phyloP scores from a whole-genome alignment of 1,140 invertebrate genomes.

The Drosophila ercepeae region DNA sequence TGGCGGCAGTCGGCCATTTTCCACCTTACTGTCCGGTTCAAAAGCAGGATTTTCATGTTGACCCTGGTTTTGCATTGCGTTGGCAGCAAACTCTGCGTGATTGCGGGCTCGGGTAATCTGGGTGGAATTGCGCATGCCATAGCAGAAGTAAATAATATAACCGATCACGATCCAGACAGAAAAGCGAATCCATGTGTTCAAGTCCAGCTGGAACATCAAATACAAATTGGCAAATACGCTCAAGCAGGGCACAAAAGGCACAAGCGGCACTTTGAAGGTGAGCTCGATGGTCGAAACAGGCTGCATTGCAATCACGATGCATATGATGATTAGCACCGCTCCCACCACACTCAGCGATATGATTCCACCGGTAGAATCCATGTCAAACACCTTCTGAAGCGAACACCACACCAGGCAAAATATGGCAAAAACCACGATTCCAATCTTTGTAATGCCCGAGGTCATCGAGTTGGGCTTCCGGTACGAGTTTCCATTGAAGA shows the following conservation, averaged over 20 bases:
- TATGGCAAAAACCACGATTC: constrained; percentile 84
- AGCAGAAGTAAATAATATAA: constrained; percentile 86
- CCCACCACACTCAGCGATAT: constrained; percentile 66
- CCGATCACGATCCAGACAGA: constrained; percentile 91
- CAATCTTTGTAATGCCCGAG: constrained; percentile 86
- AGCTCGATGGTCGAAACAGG: constrained; percentile 70
- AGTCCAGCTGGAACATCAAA: constrained; percentile 93
- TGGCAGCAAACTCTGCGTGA: constrained; percentile 57
- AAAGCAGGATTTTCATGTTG: constrained; percentile 73
- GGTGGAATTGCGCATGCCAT: constrained; percentile 85
- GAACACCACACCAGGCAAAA: constrained; percentile 66
- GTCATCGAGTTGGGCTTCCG: constrained; percentile 86
- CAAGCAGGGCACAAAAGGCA: constrained; percentile 92
- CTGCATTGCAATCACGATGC: constrained; percentile 72
- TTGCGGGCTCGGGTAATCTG: constrained; percentile 70
- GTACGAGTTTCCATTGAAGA: constrained; percentile 86
- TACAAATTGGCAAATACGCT: constrained; percentile 94
- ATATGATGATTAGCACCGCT: constrained; percentile 59
- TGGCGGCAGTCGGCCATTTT: constrained; percentile 45
- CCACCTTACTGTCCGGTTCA: constrained; percentile 73
- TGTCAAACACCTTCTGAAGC: constrained; percentile 47
- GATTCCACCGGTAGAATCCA: constrained; percentile 37
- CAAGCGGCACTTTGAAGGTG: constrained; percentile 90
- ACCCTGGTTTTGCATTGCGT: constrained; percentile 43
- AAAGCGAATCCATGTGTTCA: constrained; percentile 94